phyloP scores from a whole-genome alignment of 2,888 invertebrate genomes.

The Apeira syringaria region DNA sequence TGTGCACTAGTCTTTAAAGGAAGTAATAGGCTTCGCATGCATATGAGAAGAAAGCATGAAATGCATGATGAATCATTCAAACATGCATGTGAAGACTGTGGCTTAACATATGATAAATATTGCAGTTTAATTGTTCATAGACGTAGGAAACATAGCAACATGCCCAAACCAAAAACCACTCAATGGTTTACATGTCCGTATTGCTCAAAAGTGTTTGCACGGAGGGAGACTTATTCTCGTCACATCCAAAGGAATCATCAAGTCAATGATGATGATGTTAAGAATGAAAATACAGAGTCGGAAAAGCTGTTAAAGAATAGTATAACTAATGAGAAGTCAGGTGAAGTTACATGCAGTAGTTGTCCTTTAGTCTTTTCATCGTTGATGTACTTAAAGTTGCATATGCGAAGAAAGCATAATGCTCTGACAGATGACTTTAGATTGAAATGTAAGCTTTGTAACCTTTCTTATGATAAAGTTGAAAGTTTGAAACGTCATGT shows the following conservation, averaged over 20 bases:
- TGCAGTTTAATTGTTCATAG: slow-evolving; percentile 68
- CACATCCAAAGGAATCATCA: slow-evolving; percentile 73
- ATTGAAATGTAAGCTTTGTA: slow-evolving; percentile 70
- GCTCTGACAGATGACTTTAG: slow-evolving; percentile 64
- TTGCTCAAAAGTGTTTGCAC: slow-evolving; percentile 65
- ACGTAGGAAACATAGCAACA: slow-evolving; percentile 60
- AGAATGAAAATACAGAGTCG: slow-evolving; percentile 20
- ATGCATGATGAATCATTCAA: slow-evolving; percentile 64
- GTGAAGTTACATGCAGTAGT: slow-evolving; percentile 65
- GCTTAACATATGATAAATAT: slow-evolving; percentile 69
- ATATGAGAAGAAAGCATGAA: slow-evolving; percentile 71
- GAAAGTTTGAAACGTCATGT: slow-evolving; percentile 73
- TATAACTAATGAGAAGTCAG: slow-evolving; percentile 52
- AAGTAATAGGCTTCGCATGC: slow-evolving; percentile 61
- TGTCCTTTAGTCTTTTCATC: slow-evolving; percentile 71
- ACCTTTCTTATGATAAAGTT: slow-evolving; percentile 73
- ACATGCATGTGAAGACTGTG: slow-evolving; percentile 63
- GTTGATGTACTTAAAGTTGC: slow-evolving; percentile 63
- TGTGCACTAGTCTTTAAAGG: slow-evolving; percentile 75
- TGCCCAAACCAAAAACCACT: slow-evolving; percentile 44
- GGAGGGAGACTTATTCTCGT: slow-evolving; percentile 67
- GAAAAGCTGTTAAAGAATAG: slow-evolving; percentile 35
- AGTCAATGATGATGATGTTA: slow-evolving; percentile 47
- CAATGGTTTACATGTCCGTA: slow-evolving; percentile 69
- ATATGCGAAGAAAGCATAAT: slow-evolving; percentile 73